Percentiles rank a stretch among this genome's conserved stretches.
These are phyloP conservation scores for Sesia bembeciformis DNA, from an alignment of 2,888 invertebrate species.

Conservation along the genomic window DNA sequence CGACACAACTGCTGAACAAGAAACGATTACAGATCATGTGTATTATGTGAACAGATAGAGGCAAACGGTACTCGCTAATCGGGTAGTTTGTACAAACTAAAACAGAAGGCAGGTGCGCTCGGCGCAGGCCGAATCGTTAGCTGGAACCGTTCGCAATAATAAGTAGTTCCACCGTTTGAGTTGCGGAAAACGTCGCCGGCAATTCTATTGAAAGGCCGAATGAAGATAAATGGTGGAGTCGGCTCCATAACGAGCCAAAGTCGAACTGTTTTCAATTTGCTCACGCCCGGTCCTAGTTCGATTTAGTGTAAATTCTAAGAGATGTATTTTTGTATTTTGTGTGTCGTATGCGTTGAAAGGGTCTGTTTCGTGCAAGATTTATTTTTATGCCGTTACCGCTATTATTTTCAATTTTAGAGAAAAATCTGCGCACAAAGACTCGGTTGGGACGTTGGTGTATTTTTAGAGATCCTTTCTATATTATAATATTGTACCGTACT, in stretches of 20 bases:
- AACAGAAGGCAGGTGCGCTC: slow-evolving; percentile 43
- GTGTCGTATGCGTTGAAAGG: slow-evolving; percentile 11
- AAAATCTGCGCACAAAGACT: neutral
- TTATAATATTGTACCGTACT: too few species aligned
- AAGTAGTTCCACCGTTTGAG: slow-evolving; percentile 66
- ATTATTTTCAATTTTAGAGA: slow-evolving; percentile 15
- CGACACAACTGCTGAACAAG: neutral
- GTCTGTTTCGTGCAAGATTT: slow-evolving; percentile 6
- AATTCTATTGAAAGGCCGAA: slow-evolving; percentile 68
- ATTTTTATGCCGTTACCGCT: slow-evolving; percentile 11
- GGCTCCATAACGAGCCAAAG: slow-evolving; percentile 63
- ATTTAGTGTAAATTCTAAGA: slow-evolving; percentile 53
- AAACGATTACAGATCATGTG: neutral
- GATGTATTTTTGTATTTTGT: slow-evolving; percentile 9
- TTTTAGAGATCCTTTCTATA: too few species aligned
- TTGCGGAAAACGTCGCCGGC: slow-evolving; percentile 63
- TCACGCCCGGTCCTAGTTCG: slow-evolving; percentile 39
- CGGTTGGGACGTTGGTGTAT: neutral
- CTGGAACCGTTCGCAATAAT: slow-evolving; percentile 64
- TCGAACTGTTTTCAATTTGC: slow-evolving; percentile 70
- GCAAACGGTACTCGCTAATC: neutral
- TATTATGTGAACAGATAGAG: neutral
- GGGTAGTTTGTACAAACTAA: neutral
- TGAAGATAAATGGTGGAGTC: slow-evolving; percentile 68
- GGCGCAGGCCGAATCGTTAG: slow-evolving; percentile 56